A percentile compares a stretch with the other conserved stretches of the same genome.
Conservation (phyloP, 2,113 vertebrate genomes). For the Chloropsis cyanopogon region DNA sequence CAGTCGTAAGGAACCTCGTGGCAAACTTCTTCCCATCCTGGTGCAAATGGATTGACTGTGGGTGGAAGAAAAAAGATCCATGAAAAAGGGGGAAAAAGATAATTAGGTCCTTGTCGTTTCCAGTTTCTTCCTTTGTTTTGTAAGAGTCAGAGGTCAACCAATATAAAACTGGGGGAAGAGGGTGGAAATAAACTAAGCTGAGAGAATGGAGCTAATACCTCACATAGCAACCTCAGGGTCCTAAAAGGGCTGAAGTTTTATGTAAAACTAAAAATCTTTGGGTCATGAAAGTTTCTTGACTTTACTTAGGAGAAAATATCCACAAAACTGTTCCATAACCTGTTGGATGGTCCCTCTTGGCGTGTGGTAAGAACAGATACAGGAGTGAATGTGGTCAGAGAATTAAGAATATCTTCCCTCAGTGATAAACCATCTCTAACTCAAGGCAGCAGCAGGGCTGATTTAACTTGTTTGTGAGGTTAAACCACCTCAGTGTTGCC, state of each 20-base stretch:
- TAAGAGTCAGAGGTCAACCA: not conserved
- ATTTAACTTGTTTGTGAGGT: not conserved
- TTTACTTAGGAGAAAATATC: not conserved
- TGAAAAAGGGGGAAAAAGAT: accelerated
- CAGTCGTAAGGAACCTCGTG: not conserved
- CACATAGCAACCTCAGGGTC: not conserved
- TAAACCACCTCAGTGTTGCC: not conserved
- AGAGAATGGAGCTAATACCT: not conserved
- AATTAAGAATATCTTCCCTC: not conserved
- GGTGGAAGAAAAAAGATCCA: not conserved
- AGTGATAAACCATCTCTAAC: not conserved
- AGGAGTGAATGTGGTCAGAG: not conserved
- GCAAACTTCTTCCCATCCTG: conserved; percentile 65
- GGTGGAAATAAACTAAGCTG: not conserved
- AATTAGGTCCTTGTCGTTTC: not conserved
- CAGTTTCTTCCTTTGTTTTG: not conserved
- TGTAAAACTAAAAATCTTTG: not conserved
- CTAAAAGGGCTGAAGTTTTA: not conserved
- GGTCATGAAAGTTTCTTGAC: not conserved
- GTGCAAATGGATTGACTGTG: conserved; percentile 69
- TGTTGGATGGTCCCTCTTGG: not conserved
- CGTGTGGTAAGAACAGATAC: accelerated
- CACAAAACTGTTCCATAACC: not conserved
- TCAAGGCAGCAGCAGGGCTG: not conserved
- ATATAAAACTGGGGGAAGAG: not conserved